Evolutionary conservation across 2,113 vertebrate species (phyloP).

Genomic region (Psittacula cyanocephala): DNA sequence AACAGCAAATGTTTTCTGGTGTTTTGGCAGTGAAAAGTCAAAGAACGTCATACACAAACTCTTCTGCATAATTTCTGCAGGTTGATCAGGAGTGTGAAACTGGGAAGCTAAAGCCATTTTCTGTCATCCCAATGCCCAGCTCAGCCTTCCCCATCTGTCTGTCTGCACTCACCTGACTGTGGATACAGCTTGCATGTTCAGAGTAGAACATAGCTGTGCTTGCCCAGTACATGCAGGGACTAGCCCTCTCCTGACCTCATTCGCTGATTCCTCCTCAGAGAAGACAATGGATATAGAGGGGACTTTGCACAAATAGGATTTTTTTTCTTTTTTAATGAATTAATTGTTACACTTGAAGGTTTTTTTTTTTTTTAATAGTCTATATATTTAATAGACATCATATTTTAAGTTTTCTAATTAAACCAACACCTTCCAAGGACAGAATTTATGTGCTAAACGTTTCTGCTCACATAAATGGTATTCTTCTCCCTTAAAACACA

Average conservation of each 20-base stretch:
- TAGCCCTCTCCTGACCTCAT: not conserved
- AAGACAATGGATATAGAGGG: not conserved
- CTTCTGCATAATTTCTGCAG: not conserved
- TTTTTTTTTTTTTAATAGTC: not conserved
- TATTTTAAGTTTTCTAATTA: not conserved
- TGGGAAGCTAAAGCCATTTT: not conserved
- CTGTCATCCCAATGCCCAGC: not conserved
- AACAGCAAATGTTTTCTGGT: not conserved
- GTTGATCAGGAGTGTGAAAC: too few species aligned
- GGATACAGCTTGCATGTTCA: not conserved
- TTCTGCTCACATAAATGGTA: not conserved
- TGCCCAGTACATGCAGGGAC: rapidly evolving
- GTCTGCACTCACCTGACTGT: not conserved
- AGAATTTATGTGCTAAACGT: not conserved
- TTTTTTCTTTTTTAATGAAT: not conserved
- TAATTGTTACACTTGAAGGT: not conserved
- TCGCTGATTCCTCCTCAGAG: too few species aligned
- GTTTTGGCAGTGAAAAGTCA: not conserved
- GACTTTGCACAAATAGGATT: not conserved
- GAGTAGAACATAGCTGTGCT: rapidly evolving
- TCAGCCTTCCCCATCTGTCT: not conserved
- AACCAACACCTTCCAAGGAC: not conserved
- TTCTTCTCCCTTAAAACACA: not conserved
- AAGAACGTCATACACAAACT: not conserved
- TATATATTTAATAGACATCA: not conserved